Conservation (phyloP, 2,113 vertebrate genomes). For the Brevimyrus niger region DNA sequence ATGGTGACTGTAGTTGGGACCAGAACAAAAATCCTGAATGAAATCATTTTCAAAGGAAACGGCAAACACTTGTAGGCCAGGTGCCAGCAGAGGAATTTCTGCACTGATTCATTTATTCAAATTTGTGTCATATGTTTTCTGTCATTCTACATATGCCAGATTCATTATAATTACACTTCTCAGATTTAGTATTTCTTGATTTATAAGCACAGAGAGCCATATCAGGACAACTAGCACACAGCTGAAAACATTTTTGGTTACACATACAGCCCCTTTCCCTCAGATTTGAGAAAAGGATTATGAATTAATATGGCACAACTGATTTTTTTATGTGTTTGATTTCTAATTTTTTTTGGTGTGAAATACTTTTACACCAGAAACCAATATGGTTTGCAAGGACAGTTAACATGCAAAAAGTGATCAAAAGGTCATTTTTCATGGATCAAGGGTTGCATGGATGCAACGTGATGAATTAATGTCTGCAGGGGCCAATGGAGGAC, state of each 20-base stretch:
- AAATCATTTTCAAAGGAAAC: not conserved
- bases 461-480: not conserved
- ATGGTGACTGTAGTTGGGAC: not conserved
- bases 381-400: not conserved
- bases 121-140: not conserved
- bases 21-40: not conserved
- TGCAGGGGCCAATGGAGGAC: not conserved
- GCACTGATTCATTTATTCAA: not conserved
- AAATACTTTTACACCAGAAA: not conserved
- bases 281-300: not conserved
- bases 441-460: not conserved
- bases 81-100: not conserved
- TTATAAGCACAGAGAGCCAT: not conserved
- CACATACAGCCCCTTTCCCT: not conserved
- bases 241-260: not conserved
- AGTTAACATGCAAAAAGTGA: not conserved
- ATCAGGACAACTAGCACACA: not conserved
- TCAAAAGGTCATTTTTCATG: not conserved
- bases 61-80: not conserved
- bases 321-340: not conserved
- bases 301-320: not conserved
- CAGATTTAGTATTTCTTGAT: not conserved
- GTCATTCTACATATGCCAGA: not conserved
- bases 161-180: not conserved
- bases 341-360: not conserved